Conservation (phyloP, 2,888 invertebrate genomes). For the Callyntrura sp. region DNA sequence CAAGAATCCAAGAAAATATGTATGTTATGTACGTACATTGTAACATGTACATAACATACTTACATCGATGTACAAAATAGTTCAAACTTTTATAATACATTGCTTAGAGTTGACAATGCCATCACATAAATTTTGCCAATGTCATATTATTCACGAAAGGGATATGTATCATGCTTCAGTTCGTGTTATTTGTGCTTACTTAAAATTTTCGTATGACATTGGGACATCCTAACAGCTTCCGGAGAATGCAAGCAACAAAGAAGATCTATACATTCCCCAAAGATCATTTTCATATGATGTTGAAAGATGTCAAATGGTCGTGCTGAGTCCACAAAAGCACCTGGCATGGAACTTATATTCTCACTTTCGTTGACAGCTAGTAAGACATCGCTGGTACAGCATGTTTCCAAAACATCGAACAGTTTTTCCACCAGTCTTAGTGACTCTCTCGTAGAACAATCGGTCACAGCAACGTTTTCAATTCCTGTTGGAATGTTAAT, state of each 20-base stretch:
- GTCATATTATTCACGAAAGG: no score
- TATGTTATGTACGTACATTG: neutral
- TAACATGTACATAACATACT: neutral
- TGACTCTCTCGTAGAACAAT: conserved; percentile 19
- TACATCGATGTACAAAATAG: no score
- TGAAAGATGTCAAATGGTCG: conserved; percentile 45
- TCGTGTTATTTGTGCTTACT: no score
- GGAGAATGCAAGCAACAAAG: conserved; percentile 21
- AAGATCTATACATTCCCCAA: conserved; percentile 47
- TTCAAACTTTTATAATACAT: no score
- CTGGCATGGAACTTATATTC: neutral
- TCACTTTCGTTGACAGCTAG: conserved; percentile 55
- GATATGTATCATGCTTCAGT: no score
- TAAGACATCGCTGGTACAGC: conserved; percentile 51
- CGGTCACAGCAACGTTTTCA: neutral
- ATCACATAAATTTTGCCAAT: no score
- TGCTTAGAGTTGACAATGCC: no score
- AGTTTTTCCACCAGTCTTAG: conserved; percentile 56
- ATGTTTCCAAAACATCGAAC: conserved; percentile 67
- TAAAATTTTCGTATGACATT: conserved; percentile 53
- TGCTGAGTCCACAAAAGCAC: neutral
- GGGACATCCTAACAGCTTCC: conserved; percentile 19
- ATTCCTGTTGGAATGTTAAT: neutral
- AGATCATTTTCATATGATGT: conserved; percentile 44
- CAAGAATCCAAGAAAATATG: conserved; percentile 7